phyloP scores from a whole-genome alignment of 2,113 vertebrate genomes.

The Bos javanicus region DNA sequence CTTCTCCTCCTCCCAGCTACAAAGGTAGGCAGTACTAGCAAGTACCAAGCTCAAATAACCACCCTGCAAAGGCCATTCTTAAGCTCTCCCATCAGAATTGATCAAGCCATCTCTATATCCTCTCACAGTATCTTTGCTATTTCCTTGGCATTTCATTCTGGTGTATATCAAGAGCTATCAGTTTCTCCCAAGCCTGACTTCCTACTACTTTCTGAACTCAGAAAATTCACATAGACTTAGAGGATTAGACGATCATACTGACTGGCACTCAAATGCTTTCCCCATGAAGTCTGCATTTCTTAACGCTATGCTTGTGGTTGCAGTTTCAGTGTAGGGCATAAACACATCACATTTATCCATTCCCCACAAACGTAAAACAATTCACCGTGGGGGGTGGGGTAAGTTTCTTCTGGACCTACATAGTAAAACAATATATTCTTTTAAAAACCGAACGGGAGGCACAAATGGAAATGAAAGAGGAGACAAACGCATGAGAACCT shows the following conservation, averaged over 20 bases:
- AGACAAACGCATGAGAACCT: background rate
- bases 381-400: background rate
- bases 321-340: background rate
- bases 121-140: background rate
- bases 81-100: background rate
- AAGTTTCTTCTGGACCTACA: background rate
- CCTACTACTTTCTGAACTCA: background rate
- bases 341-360: background rate
- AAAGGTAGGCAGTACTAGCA: background rate
- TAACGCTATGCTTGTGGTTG: background rate
- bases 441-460: background rate
- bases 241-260: background rate
- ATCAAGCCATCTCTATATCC: background rate
- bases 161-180: background rate
- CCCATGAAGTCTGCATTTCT: background rate
- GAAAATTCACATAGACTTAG: background rate
- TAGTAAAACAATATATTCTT: background rate
- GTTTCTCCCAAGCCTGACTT: background rate
- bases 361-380: background rate
- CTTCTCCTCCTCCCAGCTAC: background rate
- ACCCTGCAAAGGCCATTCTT: background rate
- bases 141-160: conserved; percentile 8
- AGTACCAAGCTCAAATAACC: background rate
- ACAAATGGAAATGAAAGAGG: background rate
- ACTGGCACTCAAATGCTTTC: background rate